Percentiles rank a stretch among this genome's conserved stretches.
phyloP scores from a whole-genome alignment of 2,888 invertebrate species.

The Orchesellides sinensis region DNA sequence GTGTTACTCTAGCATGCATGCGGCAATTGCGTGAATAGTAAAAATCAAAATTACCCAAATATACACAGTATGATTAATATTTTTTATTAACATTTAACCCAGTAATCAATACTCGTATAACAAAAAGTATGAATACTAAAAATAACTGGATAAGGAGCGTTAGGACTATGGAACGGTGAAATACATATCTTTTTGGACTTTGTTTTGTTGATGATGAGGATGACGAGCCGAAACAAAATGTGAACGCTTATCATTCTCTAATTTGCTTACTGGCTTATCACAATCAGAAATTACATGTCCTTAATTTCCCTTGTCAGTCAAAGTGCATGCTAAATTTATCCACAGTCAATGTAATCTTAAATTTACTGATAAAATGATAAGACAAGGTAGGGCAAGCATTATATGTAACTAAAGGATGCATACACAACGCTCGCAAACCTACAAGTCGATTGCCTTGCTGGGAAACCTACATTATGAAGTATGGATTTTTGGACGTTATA shows the following conservation, averaged over 20 bases:
- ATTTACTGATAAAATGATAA: not conserved
- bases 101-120: too few species aligned
- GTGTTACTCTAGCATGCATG: not conserved
- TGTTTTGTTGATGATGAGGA: conserved; percentile 4
- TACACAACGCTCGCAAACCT: not conserved
- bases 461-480: too few species aligned
- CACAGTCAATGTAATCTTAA: not conserved
- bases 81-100: not conserved
- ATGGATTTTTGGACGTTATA: too few species aligned
- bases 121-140: not conserved
- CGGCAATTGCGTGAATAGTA: not conserved
- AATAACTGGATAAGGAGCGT: too few species aligned
- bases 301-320: conserved; percentile 19
- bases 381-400: not conserved
- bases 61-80: not conserved
- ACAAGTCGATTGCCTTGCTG: not conserved
- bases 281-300: not conserved
- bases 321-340: conserved; percentile 1
- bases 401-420: not conserved
- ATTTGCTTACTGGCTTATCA: not conserved
- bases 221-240: conserved; percentile 9
- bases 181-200: not conserved
- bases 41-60: not conserved
- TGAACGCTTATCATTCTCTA: conserved; percentile 15
- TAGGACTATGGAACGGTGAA: too few species aligned